Conservation (phyloP, 2,113 vertebrate genomes). For the Periophthalmus modestus region DNA sequence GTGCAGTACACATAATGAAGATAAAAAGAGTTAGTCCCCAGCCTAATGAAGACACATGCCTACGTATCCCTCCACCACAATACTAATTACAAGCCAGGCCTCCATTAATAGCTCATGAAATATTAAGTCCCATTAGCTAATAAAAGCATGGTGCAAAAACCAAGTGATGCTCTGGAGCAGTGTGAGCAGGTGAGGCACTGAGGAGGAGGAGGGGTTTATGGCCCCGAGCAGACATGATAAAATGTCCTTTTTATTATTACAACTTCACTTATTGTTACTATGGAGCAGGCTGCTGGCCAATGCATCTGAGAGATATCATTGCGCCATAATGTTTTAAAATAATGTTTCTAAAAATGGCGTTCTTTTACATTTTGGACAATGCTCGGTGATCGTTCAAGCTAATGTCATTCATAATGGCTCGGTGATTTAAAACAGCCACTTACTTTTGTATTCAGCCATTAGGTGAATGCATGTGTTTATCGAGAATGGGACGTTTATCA, state of each 20-base stretch:
- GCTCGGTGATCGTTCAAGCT: neutral
- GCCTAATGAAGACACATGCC: conserved; percentile 77
- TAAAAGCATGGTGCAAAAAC: conserved; percentile 63
- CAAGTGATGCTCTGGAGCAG: conserved; percentile 37
- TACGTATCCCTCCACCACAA: conserved; percentile 66
- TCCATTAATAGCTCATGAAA: conserved; percentile 80
- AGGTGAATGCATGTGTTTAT: neutral
- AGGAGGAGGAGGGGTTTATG: conserved; percentile 37
- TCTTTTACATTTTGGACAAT: neutral
- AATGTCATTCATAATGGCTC: neutral
- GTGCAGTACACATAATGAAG: conserved; percentile 70
- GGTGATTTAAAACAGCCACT: neutral
- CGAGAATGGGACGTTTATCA: neutral
- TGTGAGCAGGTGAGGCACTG: conserved; percentile 55
- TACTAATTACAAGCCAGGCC: conserved; percentile 72
- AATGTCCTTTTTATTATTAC: conserved; percentile 49
- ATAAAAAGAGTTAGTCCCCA: conserved; percentile 68
- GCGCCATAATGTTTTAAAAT: neutral
- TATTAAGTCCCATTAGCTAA: conserved; percentile 79
- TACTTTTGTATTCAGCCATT: neutral
- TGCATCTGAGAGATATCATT: conserved; percentile 27
- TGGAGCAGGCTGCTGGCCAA: conserved; percentile 5
- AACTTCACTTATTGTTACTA: conserved; percentile 39
- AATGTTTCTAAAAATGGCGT: neutral
- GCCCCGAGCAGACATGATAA: conserved; percentile 37